phyloP scores from a whole-genome alignment of 2,113 vertebrate species.

The Choloepus hoffmanni region DNA sequence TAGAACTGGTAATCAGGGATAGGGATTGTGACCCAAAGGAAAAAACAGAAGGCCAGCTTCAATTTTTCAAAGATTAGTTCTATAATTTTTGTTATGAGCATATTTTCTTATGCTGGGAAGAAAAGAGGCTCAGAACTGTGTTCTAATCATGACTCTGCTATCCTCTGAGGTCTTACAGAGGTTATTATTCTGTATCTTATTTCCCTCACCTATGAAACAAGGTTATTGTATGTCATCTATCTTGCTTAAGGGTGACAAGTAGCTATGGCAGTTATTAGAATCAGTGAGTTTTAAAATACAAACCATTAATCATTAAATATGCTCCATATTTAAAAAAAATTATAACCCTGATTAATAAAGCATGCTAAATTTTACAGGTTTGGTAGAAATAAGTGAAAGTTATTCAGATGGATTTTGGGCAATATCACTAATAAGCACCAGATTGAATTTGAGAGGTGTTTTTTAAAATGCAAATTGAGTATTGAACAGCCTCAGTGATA shows the following conservation, averaged over 20 bases:
- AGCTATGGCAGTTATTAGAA: not conserved
- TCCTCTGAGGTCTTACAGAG: not conserved
- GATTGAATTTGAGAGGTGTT: conserved; percentile 77
- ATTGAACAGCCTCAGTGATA: conserved; percentile 60
- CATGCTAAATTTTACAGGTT: conserved; percentile 64
- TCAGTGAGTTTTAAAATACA: conserved; percentile 45
- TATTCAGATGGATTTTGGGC: conserved; percentile 78
- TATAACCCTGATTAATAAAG: conserved; percentile 3
- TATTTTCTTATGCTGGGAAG: not conserved
- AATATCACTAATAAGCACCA: conserved; percentile 77
- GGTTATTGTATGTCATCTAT: not conserved
- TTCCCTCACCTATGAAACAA: not conserved
- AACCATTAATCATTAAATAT: not conserved
- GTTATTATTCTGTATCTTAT: not conserved
- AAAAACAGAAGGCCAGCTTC: not conserved
- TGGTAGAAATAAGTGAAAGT: conserved; percentile 74
- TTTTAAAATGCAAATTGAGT: conserved; percentile 37
- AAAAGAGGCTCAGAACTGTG: not conserved
- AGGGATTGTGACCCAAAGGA: not conserved
- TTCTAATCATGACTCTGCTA: not conserved
- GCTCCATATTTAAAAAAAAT: conserved; percentile 35
- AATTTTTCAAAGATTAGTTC: not conserved
- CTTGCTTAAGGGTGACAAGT: not conserved
- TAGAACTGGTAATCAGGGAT: not conserved
- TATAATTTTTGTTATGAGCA: not conserved